Percentiles rank a stretch among this genome's conserved stretches.
phyloP scores from a whole-genome alignment of 2,113 vertebrate genomes.

The Pandion haliaetus region DNA sequence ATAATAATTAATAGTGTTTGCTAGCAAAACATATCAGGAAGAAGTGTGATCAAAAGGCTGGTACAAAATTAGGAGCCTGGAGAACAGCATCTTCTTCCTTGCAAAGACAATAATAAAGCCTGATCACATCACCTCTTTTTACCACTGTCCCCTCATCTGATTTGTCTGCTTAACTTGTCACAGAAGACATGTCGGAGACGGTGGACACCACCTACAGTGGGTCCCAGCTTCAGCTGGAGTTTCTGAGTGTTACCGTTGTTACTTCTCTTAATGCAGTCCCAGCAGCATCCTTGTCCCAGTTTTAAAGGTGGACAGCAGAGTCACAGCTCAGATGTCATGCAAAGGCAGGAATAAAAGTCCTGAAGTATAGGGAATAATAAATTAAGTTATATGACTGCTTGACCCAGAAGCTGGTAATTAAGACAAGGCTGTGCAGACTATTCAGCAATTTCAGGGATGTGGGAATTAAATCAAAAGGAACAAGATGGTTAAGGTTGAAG shows the following conservation, averaged over 20 bases:
- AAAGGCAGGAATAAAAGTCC: not conserved
- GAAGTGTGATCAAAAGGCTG: not conserved
- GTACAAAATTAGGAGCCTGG: not conserved
- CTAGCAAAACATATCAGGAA: not conserved
- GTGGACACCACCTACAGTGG: not conserved
- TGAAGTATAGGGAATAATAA: not conserved
- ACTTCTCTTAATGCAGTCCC: not conserved
- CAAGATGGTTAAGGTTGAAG: not conserved
- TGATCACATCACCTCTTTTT: not conserved
- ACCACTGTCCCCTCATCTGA: not conserved
- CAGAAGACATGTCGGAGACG: not conserved
- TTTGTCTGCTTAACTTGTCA: not conserved
- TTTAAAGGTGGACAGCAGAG: not conserved
- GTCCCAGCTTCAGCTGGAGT: not conserved
- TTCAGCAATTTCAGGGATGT: not conserved
- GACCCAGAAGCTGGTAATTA: not conserved
- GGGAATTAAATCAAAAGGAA: not conserved
- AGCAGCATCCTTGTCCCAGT: not conserved
- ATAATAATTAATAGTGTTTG: not conserved
- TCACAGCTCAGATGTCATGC: fast-evolving
- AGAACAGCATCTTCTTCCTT: not conserved
- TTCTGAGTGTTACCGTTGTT: not conserved
- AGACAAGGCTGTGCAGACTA: not conserved
- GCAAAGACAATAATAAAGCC: not conserved
- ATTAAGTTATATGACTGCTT: not conserved